These are phyloP conservation scores for Cossypha polioptera DNA, from an alignment of 2,797 vertebrate species.

Conservation along the genomic window DNA sequence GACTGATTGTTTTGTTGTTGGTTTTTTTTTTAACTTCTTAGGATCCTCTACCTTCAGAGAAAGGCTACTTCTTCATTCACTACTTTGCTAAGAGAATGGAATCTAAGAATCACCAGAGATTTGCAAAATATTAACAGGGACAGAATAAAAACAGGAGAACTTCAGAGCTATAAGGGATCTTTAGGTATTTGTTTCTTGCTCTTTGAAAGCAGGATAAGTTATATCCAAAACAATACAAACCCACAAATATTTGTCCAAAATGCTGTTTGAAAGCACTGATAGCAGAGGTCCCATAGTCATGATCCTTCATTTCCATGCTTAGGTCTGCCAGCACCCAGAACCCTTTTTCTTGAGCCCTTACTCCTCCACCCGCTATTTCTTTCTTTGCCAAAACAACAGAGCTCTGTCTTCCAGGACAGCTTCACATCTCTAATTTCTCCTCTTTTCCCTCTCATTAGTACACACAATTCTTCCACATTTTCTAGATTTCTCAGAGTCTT, in stretches of 20 bases:
- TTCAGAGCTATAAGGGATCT: not conserved
- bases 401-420: not conserved
- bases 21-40: not conserved
- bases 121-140: not conserved
- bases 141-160: not conserved
- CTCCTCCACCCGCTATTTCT: not conserved
- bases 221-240: not conserved
- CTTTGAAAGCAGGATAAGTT: not conserved
- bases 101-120: not conserved
- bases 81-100: not conserved
- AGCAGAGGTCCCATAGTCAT: accelerated
- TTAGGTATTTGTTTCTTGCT: not conserved
- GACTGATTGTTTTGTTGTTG: not conserved
- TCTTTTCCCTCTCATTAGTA: not conserved
- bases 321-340: not conserved
- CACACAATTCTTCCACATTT: not conserved
- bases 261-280: accelerated
- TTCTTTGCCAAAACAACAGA: not conserved
- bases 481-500: not conserved
- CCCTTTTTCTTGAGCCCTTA: not conserved
- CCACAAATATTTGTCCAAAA: not conserved
- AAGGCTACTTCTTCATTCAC: not conserved
- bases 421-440: not conserved
- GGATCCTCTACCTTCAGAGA: not conserved
- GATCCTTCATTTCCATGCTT: not conserved